Evolutionary conservation across 2,797 vertebrate genomes (phyloP).

Genomic region (Myotis daubentonii): DNA sequence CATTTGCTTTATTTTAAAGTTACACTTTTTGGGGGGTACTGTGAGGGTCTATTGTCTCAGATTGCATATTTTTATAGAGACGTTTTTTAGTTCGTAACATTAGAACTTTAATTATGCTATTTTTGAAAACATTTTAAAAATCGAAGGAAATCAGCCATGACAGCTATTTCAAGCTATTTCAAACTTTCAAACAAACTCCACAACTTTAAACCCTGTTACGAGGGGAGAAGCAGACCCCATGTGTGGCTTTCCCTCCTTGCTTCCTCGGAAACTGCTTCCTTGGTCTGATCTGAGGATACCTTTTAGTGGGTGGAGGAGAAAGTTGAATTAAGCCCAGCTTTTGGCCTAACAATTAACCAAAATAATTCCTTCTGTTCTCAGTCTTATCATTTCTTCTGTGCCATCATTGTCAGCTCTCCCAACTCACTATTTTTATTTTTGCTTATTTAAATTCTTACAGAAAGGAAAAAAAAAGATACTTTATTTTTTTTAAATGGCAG

Average conservation of each 20-base stretch:
- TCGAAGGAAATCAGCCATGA: neutral
- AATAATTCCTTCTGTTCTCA: neutral
- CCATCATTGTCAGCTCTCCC: neutral
- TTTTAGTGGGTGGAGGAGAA: neutral
- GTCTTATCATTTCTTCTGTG: slow-evolving; percentile 1
- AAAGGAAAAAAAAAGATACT: neutral
- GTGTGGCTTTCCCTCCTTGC: neutral
- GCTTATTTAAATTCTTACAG: slow-evolving; percentile 17
- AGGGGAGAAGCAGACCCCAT: neutral
- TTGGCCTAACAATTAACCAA: neutral
- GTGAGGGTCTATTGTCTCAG: neutral
- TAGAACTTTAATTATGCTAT: neutral
- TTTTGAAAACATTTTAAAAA: slow-evolving; percentile 37
- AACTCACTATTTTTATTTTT: neutral
- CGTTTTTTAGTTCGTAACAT: neutral
- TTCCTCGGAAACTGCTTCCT: neutral
- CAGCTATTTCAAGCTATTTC: neutral
- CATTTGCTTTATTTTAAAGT: slow-evolving; percentile 15
- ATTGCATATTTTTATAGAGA: neutral
- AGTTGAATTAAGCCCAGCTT: neutral
- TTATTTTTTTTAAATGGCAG: neutral
- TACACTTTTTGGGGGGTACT: neutral
- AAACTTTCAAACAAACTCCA: neutral
- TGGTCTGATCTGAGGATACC: neutral
- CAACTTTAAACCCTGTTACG: neutral